phyloP scores from a whole-genome alignment of 2,888 invertebrate genomes.

The Aleiodes leptofemur region DNA sequence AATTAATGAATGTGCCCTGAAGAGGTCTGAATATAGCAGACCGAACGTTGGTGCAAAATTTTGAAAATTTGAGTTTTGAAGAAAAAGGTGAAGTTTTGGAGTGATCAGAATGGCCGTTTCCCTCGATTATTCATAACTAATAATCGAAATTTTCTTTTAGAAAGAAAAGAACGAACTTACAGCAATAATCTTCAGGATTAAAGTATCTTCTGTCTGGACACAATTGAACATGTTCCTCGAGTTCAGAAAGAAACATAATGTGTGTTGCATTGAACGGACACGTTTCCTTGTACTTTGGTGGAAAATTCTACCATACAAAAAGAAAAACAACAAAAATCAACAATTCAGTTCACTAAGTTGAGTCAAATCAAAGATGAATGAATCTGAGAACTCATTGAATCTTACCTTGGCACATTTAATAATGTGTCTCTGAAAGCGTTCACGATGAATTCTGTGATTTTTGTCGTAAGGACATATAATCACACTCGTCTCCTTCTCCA shows the following conservation, averaged over 20 bases:
- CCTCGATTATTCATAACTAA: too few relatives aligned
- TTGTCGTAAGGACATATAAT: constrained; percentile 67
- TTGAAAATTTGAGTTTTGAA: too few relatives aligned
- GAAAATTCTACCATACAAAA: constrained; percentile 62
- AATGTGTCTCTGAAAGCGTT: constrained; percentile 68
- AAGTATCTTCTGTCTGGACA: constrained; percentile 60
- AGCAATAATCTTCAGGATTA: constrained; percentile 48
- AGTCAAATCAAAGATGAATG: neutral
- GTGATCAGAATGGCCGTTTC: too few relatives aligned
- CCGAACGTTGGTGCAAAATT: too few relatives aligned
- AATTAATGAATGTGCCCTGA: too few relatives aligned
- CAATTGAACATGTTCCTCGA: constrained; percentile 62
- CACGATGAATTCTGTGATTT: constrained; percentile 62
- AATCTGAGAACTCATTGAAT: constrained; percentile 25
- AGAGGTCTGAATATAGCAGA: too few relatives aligned
- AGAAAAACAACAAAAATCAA: constrained; percentile 8
- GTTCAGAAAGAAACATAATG: constrained; percentile 61
- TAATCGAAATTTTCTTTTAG: too few relatives aligned
- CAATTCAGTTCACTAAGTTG: neutral
- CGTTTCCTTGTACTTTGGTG: constrained; percentile 62
- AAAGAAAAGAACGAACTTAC: too few relatives aligned
- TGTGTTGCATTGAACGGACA: constrained; percentile 72
- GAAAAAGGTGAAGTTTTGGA: too few relatives aligned
- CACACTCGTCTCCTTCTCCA: constrained; percentile 29
- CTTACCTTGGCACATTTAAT: constrained; percentile 71